phyloP scores from a whole-genome alignment of 2,113 vertebrate species.

The Cebus imitator region DNA sequence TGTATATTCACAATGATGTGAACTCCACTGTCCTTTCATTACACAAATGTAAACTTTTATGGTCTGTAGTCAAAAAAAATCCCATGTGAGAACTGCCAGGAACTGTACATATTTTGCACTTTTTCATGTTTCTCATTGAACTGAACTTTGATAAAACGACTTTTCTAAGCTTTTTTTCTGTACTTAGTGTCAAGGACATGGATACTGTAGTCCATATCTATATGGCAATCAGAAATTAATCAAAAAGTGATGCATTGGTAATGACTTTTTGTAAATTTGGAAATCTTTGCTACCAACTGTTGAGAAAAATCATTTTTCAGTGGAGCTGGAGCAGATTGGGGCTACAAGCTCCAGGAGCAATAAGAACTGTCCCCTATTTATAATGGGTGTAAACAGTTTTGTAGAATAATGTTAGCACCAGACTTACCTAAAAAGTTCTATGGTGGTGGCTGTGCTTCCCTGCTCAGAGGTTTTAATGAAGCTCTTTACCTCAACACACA shows the following conservation, averaged over 20 bases:
- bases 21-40: constrained; percentile 83
- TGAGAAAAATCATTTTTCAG: constrained; percentile 77
- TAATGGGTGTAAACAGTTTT: constrained; percentile 77
- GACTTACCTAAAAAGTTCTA: constrained; percentile 65
- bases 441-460: constrained; percentile 69
- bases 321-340: constrained; percentile 78
- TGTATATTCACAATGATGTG: constrained; percentile 83
- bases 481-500: constrained; percentile 79
- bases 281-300: constrained; percentile 79
- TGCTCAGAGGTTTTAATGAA: constrained; percentile 66
- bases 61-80: constrained; percentile 80
- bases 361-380: constrained; percentile 76
- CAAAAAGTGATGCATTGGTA: constrained; percentile 75
- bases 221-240: constrained; percentile 81
- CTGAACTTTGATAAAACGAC: constrained; percentile 85
- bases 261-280: constrained; percentile 82
- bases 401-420: constrained; percentile 74
- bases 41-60: constrained; percentile 82
- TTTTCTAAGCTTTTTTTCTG: constrained; percentile 86
- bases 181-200: constrained; percentile 81
- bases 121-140: constrained; percentile 83
- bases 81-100: constrained; percentile 81
- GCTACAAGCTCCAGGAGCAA: constrained; percentile 78
- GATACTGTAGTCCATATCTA: constrained; percentile 78
- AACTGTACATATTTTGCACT: constrained; percentile 85